Conservation (phyloP, 1,140 invertebrate genomes). For the Cotesia vestalis region DNA sequence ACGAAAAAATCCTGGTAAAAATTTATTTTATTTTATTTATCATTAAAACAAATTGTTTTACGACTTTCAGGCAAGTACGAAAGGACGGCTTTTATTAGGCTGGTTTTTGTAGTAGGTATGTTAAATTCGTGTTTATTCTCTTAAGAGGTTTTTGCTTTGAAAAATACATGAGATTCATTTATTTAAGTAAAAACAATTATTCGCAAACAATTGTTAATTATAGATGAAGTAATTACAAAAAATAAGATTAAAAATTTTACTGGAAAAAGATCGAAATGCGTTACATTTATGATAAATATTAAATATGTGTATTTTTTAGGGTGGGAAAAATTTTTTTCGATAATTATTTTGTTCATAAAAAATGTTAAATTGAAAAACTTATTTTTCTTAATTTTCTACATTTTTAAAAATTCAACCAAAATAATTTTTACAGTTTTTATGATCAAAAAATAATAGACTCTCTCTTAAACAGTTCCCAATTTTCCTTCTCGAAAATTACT, state of each 20-base stretch:
- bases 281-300: background rate
- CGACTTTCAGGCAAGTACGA: background rate
- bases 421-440: too few relatives aligned
- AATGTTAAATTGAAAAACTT: too few relatives aligned
- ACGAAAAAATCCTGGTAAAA: background rate
- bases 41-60: slow-evolving; percentile 16
- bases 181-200: too few relatives aligned
- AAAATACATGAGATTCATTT: background rate
- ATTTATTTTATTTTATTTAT: background rate
- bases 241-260: background rate
- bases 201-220: too few relatives aligned
- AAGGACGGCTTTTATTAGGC: slow-evolving; percentile 18
- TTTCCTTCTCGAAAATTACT: too few relatives aligned
- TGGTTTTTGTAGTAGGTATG: background rate
- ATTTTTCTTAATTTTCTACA: too few relatives aligned
- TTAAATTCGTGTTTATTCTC: background rate
- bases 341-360: too few relatives aligned
- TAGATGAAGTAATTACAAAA: background rate
- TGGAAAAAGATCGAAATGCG: slow-evolving; percentile 14
- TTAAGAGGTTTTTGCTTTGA: background rate
- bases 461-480: too few relatives aligned
- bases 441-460: too few relatives aligned
- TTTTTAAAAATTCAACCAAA: too few relatives aligned
- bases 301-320: too few relatives aligned
- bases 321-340: too few relatives aligned